A percentile compares a stretch with the other conserved stretches of the same genome.
Evolutionary conservation across 2,797 vertebrate genomes (phyloP).

Genomic region (Cuniculus paca): DNA sequence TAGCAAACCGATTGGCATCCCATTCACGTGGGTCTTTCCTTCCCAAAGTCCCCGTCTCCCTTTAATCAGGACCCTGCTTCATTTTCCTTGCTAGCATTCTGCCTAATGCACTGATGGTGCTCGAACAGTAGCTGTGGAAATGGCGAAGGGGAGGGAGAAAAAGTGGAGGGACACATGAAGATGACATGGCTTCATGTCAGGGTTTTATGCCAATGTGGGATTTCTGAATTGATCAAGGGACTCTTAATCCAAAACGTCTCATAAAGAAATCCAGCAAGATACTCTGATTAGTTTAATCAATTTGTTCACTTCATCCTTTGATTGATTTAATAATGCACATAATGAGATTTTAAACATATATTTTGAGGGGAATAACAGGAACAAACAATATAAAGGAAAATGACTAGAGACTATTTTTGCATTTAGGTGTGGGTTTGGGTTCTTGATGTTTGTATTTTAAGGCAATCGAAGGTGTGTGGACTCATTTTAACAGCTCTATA

Average conservation of each 20-base stretch:
- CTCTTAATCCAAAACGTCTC: not conserved
- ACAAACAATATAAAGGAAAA: not conserved
- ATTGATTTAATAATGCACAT: constrained; percentile 3
- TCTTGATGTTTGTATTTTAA: constrained; percentile 22
- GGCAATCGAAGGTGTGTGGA: not conserved
- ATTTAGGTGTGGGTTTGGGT: not conserved
- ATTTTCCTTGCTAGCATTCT: rapidly evolving
- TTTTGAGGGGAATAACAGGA: not conserved
- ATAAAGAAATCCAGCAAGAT: not conserved
- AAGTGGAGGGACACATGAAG: rapidly evolving
- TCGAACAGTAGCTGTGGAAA: not conserved
- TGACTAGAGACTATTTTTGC: not conserved
- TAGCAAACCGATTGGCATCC: not conserved
- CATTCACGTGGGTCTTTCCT: not conserved
- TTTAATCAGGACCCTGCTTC: not conserved
- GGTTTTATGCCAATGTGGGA: rapidly evolving
- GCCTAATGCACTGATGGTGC: rapidly evolving
- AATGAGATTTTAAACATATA: not conserved
- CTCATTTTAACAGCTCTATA: not conserved
- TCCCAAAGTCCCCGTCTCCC: not conserved
- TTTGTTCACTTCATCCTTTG: not conserved
- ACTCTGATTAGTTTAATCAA: not conserved
- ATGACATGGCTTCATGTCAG: rapidly evolving
- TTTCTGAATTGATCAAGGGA: not conserved
- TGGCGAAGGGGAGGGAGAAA: not conserved